Evolutionary conservation across 2,888 invertebrate species (phyloP), one percentile per base, ranked within the genome.

Genomic region (Pherbina coryleti): DNA sequence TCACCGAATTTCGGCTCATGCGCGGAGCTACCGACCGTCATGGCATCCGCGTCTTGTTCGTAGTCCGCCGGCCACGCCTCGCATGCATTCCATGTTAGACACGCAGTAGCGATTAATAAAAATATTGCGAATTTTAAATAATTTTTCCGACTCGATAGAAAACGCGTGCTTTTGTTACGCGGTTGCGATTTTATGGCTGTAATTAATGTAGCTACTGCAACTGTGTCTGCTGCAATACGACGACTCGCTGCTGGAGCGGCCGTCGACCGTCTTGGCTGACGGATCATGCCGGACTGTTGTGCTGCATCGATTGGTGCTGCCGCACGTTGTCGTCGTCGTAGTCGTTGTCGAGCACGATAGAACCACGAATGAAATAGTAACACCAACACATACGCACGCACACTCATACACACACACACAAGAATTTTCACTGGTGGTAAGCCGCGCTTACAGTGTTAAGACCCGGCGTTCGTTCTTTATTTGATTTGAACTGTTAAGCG

Each of bases 241-340:
- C 7, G 31, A 70, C 53, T 51, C 60, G 60, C 51, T 22, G 70
- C 70, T 79, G 79, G 77, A 76, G 82, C 82, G 82, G 80, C 81
- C 81, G 80, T 81, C 83, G 82, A 86, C 87, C 86, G 86, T 85
- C 84, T 85, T 83, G 84, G 85, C 85, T 85, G 87, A 86, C 86
- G 86, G 84, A 86, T 86, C 87, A 87, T 87, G 83, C 86, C 86
- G 85, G 86, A 87, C 86, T 87, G 81, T 82, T 82, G 78, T 78
- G 79, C 79, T 66, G 77, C 75, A 74, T 75, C 22, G 70, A 57
- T 77, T 80, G 78, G 75, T 80, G 80, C 77, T 64, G 73, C 66
- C 22, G 49, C 37, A 25, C 64, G 25, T 44, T 14, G 44, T 44
- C 11, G 44, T 44, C 44, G 44, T 44, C 14, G 31, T 31, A 3